Base-by-base conservation (phyloP, 1,140 invertebrate genomes). In the Cataglyphis hispanica region DNA sequence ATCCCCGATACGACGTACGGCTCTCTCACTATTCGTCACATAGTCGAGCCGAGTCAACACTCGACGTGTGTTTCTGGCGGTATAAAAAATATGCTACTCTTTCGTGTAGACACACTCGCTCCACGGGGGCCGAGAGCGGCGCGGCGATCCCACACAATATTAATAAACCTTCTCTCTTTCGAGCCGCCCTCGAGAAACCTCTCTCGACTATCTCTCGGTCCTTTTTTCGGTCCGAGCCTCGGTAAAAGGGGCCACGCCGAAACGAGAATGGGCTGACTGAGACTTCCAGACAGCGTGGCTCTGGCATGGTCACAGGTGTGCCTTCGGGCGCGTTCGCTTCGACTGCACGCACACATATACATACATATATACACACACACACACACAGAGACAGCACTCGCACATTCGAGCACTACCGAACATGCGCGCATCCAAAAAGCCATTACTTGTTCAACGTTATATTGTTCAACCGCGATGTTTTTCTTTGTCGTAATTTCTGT, bases 231-330 rank as follows among this genome's bases (percentile, higher is more conserved):
- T n/a, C n/a, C 34, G 53, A 74, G 78, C 78, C 34, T 83, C 53
- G 78, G 78, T 72, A 72, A 74, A 83, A 60, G 78, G 84, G 64
- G 27, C 84, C 27, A 70, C 53, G 66, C 85, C 60, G 85, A 86
- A 86, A 86, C 74, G 64, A 86, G 84, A 64, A 86, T 81, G 77
- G 43, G 64, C 84, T n/a, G 64, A 86, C 56, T 34, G 76, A 70
- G 85, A 63, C 85, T 74, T 86, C 85, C 85, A 86, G 85, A 86
- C 85, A 86, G 85, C 85, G 85, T 86, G 85, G 85, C 78, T 86
- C 85, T 86, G 27, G 31, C 76, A 63, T 84, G 70, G 74, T 80
- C 80, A 87, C 86, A 87, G 86, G 86, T 87, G 83, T 81, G 86
- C 81, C 86, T 77, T 77, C 80, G 56, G 86, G 86, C 66, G 40